Conservation (phyloP, 2,888 invertebrate species). For the Cinara cedri region DNA sequence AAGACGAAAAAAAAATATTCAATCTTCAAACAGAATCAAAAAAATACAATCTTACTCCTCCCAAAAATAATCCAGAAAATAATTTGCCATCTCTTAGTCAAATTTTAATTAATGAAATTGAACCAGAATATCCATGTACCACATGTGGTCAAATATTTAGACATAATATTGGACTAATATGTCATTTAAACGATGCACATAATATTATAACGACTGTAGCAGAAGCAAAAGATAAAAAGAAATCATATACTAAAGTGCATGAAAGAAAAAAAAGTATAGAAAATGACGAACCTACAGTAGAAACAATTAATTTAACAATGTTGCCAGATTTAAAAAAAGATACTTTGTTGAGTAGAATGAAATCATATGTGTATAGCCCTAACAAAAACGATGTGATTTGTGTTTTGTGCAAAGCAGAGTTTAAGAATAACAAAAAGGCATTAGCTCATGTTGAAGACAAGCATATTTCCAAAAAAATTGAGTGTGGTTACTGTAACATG, state of each 20-base stretch:
- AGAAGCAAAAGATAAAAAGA: not conserved
- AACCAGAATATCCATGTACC: conserved; percentile 37
- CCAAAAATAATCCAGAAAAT: not conserved
- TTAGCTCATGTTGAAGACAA: conserved; percentile 51
- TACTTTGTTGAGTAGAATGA: conserved; percentile 34
- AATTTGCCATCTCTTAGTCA: conserved; percentile 20
- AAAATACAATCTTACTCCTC: not conserved
- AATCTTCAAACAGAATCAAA: no score
- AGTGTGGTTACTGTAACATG: conserved; percentile 51
- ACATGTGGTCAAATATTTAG: conserved; percentile 33
- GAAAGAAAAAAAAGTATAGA: conserved; percentile 5
- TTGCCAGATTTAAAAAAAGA: conserved; percentile 33
- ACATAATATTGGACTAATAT: conserved; percentile 44
- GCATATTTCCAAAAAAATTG: conserved; percentile 27
- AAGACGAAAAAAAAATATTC: no score
- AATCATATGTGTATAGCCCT: conserved; percentile 16
- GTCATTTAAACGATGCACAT: conserved; percentile 40
- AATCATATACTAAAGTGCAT: not conserved
- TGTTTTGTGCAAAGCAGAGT: conserved; percentile 39
- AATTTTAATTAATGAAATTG: conserved; percentile 36
- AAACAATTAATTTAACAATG: conserved; percentile 46
- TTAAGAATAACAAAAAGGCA: conserved; percentile 36
- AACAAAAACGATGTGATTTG: conserved; percentile 31
- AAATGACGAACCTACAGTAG: conserved; percentile 7
- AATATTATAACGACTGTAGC: not conserved